Base-by-base conservation (phyloP, 2,113 vertebrate genomes). In the Excalfactoria chinensis region DNA sequence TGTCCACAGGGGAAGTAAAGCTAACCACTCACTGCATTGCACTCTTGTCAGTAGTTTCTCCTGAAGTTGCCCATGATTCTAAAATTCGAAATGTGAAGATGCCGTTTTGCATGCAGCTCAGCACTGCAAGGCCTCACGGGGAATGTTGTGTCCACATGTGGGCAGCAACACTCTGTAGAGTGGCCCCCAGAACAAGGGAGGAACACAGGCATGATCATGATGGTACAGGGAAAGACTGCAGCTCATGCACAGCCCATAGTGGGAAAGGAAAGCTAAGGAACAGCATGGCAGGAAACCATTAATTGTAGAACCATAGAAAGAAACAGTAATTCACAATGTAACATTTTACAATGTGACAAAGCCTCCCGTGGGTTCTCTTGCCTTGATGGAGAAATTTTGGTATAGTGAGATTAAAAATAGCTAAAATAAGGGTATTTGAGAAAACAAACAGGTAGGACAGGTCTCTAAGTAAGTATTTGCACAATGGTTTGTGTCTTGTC, bases 161-260 rank as follows among this genome's bases (percentile, higher is more conserved):
- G 43, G 40, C 32, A 30, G 5, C 7, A 5, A 8, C 10, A 4
- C 35, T 63, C 37, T 16, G 15, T 35, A 62, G 15, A 40, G 35
- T 62, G 23, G 35, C 15, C 32, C 25, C n/a, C 34, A 13, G 25
- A 19, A 51, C 25, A 51, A 34, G 25, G 26, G 68, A 70, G 34
- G 46, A 37, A 16, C 8, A 21, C 34, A 14, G 17, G 18, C n/a
- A 18, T 5, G 25, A 21, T 70, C 25, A 28, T 18, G 26, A 37
- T 56, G 28, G 30, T 30, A 19, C 9, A 71, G 48, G n/a, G 13
- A 26, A 40, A 23, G 35, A 48, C 40, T 69, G 30, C 28, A 26
- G 11, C 35, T 68, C 20, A 9, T 43, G 6, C 5, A 5, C 0
- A 4, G 21, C 23, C 22, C 34, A 18, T 28, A 4, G 0, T 37